phyloP scores from a whole-genome alignment of 2,888 invertebrate species.

The Tenthredo livida region DNA sequence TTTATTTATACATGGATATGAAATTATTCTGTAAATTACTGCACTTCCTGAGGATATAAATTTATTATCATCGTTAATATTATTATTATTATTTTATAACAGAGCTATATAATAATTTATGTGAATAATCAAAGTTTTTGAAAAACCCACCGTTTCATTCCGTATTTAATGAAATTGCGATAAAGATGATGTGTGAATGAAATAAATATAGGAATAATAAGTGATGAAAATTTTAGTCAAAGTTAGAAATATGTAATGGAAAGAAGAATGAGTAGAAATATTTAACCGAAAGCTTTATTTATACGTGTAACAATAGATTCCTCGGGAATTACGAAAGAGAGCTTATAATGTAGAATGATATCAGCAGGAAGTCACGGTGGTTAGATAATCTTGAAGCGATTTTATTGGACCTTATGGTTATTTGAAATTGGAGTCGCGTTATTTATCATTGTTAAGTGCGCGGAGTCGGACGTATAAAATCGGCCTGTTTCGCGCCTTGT shows the following conservation, averaged over 20 bases:
- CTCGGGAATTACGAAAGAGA: background rate
- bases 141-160: too few species aligned
- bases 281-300: background rate
- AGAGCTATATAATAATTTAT: too few species aligned
- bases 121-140: too few species aligned
- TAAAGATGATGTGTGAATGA: too few species aligned
- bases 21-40: background rate
- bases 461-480: background rate
- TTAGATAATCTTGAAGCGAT: conserved; percentile 68
- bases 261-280: background rate
- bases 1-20: background rate
- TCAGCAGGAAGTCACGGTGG: conserved; percentile 73
- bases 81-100: too few species aligned
- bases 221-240: background rate
- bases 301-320: too few species aligned
- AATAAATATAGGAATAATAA: background rate
- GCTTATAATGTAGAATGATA: conserved; percentile 58
- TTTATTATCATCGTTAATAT: too few species aligned
- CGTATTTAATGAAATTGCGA: too few species aligned
- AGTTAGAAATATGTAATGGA: background rate
- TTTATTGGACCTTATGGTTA: conserved; percentile 21
- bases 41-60: background rate
- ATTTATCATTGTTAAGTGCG: background rate
- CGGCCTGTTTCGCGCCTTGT: background rate
- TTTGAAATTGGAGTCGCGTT: background rate